Evolutionary conservation across 1,140 invertebrate genomes (phyloP).

Genomic region (Tribolium madens): DNA sequence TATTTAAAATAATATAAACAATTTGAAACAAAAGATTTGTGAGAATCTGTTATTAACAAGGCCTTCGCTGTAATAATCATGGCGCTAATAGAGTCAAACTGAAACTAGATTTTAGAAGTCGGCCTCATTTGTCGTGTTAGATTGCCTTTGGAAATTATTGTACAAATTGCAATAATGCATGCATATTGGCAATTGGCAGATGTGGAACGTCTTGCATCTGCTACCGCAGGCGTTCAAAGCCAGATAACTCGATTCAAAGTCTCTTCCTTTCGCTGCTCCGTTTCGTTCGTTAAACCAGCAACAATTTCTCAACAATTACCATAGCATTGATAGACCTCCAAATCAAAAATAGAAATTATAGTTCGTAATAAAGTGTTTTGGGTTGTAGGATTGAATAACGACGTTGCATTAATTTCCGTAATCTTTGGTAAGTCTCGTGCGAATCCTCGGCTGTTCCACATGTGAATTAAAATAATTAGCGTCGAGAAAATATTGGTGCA

Average conservation of each 20-base stretch:
- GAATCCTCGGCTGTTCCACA: background rate
- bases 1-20: background rate
- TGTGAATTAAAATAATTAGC: conserved; percentile 23
- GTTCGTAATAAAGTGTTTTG: too few species aligned
- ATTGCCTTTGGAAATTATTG: conserved; percentile 62
- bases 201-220: conserved; percentile 49
- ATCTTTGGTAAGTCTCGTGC: conserved; percentile 6
- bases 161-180: conserved; percentile 65
- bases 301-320: conserved; percentile 13
- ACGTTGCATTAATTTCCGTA: background rate
- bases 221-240: conserved; percentile 49
- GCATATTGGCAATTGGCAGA: conserved; percentile 64
- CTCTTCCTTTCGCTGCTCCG: conserved; percentile 45
- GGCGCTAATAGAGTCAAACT: conserved; percentile 25
- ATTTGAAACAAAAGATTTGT: background rate
- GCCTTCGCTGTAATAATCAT: conserved; percentile 13
- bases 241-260: conserved; percentile 48
- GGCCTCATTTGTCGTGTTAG: conserved; percentile 52
- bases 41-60: background rate
- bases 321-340: background rate
- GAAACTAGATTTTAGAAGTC: conserved; percentile 41
- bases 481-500: conserved; percentile 52
- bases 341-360: too few species aligned
- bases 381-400: background rate
- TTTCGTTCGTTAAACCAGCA: conserved; percentile 36